Evolutionary conservation across 64 coral and sea anemone genomes (phyloP).

Genomic region (Hydrozoanthus tunicans): DNA sequence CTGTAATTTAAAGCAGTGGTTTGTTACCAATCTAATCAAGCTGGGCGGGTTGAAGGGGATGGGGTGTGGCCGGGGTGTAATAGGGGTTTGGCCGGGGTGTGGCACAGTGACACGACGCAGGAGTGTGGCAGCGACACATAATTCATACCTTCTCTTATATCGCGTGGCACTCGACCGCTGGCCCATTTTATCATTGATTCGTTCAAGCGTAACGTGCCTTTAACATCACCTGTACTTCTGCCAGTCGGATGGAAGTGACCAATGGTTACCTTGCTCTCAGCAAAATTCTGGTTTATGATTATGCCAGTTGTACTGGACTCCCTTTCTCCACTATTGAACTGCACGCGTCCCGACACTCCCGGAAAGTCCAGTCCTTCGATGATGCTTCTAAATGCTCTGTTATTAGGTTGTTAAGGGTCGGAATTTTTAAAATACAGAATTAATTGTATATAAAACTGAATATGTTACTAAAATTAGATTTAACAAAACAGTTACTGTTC

Average conservation of each 20-base stretch:
- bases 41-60: too few relatives aligned
- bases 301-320: slow-evolving; percentile 32
- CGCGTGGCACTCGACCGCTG: slow-evolving; percentile 46
- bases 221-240: neutral
- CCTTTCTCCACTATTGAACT: slow-evolving; percentile 80
- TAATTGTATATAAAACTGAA: too few relatives aligned
- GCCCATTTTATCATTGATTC: slow-evolving; percentile 66
- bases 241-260: slow-evolving; percentile 56
- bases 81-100: too few relatives aligned
- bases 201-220: slow-evolving; percentile 48
- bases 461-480: too few relatives aligned
- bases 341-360: slow-evolving; percentile 76
- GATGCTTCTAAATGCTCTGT: slow-evolving; percentile 60
- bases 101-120: neutral
- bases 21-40: too few relatives aligned
- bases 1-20: too few relatives aligned
- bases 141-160: slow-evolving; percentile 28
- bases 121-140: too few relatives aligned
- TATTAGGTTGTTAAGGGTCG: too few relatives aligned
- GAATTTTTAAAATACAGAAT: too few relatives aligned
- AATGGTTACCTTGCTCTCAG: slow-evolving; percentile 32
- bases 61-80: too few relatives aligned
- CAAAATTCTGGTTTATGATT: slow-evolving; percentile 72
- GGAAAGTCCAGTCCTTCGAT: slow-evolving; percentile 65
- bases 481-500: too few relatives aligned